Evolutionary conservation across 2,888 invertebrate species (phyloP).

Genomic region (Tenthredo amoena): DNA sequence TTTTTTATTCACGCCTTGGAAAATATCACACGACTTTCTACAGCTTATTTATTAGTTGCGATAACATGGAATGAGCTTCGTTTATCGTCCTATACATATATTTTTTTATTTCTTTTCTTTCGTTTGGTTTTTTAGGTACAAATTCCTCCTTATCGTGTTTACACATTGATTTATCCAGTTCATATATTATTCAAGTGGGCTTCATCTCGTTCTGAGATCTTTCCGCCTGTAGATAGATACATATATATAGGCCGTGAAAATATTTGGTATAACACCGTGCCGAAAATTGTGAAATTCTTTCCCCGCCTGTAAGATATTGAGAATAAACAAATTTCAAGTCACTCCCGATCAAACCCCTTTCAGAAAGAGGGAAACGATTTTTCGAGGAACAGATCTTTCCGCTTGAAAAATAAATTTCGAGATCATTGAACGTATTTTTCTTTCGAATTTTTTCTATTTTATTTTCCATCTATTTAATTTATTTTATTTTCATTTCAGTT

Average conservation of each 20-base stretch:
- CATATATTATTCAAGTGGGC: neutral
- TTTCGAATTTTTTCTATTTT: too few species aligned
- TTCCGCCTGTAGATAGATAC: neutral
- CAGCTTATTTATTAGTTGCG: constrained; percentile 2
- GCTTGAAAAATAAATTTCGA: too few species aligned
- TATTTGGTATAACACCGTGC: too few species aligned
- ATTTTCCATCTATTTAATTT: too few species aligned
- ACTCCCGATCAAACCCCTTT: too few species aligned
- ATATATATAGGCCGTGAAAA: too few species aligned
- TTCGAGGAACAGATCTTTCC: too few species aligned
- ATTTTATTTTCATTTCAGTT: neutral
- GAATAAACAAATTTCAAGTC: too few species aligned
- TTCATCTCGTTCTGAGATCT: neutral
- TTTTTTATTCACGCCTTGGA: neutral
- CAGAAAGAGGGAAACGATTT: too few species aligned
- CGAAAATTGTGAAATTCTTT: too few species aligned
- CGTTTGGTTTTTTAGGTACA: neutral
- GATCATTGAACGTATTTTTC: too few species aligned
- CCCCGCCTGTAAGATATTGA: too few species aligned
- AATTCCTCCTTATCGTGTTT: neutral
- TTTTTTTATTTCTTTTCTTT: neutral
- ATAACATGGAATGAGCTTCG: neutral
- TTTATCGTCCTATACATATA: neutral
- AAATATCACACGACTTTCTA: neutral
- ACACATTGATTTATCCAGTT: constrained; percentile 1